Conservation (phyloP, 2,797 vertebrate species). For the Columba guinea region DNA sequence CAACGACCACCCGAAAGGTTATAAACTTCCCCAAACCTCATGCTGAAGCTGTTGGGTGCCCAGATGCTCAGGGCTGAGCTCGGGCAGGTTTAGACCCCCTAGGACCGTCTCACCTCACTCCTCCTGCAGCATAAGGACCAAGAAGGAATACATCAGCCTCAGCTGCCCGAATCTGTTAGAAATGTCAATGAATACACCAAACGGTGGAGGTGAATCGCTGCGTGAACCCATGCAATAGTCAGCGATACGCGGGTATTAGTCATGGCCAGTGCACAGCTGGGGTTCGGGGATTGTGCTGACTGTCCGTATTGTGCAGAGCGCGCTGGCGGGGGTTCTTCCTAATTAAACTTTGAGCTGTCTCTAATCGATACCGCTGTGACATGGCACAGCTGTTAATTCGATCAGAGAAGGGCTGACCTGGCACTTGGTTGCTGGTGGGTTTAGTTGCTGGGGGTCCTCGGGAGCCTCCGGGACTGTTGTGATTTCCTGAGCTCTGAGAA, state of each 20-base stretch:
- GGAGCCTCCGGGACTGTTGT: background rate
- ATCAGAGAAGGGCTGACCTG: background rate
- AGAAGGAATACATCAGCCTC: background rate
- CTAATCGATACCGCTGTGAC: background rate
- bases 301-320: background rate
- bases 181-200: background rate
- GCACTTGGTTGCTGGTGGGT: accelerated
- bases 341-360: background rate
- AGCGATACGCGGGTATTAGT: background rate
- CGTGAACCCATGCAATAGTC: background rate
- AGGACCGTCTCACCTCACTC: background rate
- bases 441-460: background rate
- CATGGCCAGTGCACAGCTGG: background rate
- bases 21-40: accelerated
- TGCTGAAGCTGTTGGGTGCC: background rate
- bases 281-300: background rate
- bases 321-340: background rate
- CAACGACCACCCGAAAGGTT: no score
- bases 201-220: background rate
- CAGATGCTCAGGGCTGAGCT: background rate
- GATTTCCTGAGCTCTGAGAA: background rate
- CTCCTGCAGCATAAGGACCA: background rate
- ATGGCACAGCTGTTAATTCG: background rate
- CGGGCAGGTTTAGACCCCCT: background rate
- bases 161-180: background rate